Evolutionary conservation across 2,888 invertebrate species (phyloP).

Genomic region (Terebella lapidaria): DNA sequence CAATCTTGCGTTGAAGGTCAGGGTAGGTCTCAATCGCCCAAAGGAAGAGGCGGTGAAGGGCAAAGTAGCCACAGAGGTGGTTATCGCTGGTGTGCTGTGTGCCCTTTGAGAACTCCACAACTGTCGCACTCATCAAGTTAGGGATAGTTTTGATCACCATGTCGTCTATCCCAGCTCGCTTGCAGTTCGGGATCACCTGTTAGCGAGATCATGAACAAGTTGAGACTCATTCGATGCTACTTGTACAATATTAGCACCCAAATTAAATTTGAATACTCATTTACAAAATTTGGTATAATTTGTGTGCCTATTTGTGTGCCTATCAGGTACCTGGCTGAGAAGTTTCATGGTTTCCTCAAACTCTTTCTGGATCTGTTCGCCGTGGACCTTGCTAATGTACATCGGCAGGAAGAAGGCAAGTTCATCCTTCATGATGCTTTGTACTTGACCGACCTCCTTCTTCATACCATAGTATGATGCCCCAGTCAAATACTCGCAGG

Average conservation of each 20-base stretch:
- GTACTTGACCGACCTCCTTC: constrained; percentile 31
- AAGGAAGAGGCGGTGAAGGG: constrained; percentile 35
- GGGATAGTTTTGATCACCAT: constrained; percentile 38
- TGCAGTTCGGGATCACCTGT: too few species aligned
- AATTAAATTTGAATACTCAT: too few species aligned
- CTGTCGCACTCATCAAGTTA: constrained; percentile 40
- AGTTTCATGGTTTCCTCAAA: constrained; percentile 32
- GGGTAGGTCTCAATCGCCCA: constrained; percentile 42
- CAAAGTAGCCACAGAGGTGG: constrained; percentile 38
- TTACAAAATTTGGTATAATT: too few species aligned
- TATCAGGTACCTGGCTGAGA: too few species aligned
- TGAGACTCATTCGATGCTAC: too few species aligned
- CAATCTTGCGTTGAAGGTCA: constrained; percentile 28
- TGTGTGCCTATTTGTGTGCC: too few species aligned
- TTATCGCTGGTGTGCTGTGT: constrained; percentile 43
- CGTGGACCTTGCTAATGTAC: constrained; percentile 35
- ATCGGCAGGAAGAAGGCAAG: constrained; percentile 37
- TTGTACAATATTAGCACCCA: too few species aligned
- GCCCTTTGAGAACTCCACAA: constrained; percentile 42
- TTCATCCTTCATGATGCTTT: constrained; percentile 40
- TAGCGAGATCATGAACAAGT: too few species aligned
- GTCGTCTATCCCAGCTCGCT: constrained; percentile 31
- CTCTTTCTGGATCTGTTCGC: constrained; percentile 28
- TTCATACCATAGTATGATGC: constrained; percentile 36
- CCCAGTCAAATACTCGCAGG: constrained; percentile 36